These are phyloP conservation scores for Belonocnema kinseyi DNA, from an alignment of 1,140 invertebrate species.

Conservation along the genomic window DNA sequence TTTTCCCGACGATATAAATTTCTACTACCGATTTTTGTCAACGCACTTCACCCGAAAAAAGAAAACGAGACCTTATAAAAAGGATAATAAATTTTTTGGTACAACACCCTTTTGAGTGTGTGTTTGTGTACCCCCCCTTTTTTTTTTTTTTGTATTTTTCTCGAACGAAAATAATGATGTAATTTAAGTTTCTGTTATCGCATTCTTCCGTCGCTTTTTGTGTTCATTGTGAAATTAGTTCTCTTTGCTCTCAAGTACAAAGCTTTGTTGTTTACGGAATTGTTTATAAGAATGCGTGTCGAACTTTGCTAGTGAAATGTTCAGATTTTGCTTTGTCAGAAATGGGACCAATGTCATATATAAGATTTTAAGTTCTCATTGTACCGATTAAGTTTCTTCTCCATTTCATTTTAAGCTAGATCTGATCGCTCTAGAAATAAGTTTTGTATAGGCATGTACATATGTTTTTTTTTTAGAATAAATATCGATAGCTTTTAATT, in stretches of 20 bases:
- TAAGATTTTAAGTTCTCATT: constrained; percentile 10
- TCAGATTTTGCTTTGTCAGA: constrained; percentile 1
- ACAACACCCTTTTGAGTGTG: neutral
- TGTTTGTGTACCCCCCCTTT: no score
- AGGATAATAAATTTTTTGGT: neutral
- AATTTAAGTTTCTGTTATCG: constrained; percentile 37
- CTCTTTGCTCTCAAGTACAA: constrained; percentile 14
- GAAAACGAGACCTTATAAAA: neutral
- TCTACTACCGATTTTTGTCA: neutral
- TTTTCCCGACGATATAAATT: neutral
- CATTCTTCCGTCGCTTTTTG: constrained; percentile 39
- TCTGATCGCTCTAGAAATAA: constrained; percentile 19
- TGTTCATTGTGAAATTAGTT: constrained; percentile 30
- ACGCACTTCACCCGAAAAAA: no score
- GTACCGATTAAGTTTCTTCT: neutral
- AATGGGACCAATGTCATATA: constrained; percentile 30
- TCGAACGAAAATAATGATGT: no score
- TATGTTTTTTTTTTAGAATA: constrained; percentile 31
- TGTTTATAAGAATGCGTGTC: neutral
- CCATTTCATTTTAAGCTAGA: constrained; percentile 27
- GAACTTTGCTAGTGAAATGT: neutral
- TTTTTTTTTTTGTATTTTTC: constrained; percentile 18
- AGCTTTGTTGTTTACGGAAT: no score
- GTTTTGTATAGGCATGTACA: constrained; percentile 27
- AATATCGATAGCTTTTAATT: constrained; percentile 31